Base-by-base conservation (phyloP, 1,140 invertebrate genomes). In the Uloborus diversus region DNA sequence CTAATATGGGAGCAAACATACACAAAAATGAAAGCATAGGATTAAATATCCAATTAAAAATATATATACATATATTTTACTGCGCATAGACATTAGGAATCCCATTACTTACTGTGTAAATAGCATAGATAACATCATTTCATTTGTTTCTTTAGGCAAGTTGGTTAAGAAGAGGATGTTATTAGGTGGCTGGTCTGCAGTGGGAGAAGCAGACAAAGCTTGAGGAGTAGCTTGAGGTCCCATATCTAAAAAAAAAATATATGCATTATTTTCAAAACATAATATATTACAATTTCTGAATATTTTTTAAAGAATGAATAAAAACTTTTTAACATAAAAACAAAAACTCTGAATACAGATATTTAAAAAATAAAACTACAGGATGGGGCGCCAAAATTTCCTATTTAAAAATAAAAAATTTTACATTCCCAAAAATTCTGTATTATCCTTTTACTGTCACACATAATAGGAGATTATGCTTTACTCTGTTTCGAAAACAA, bases 101-200 rank as follows among this genome's bases (percentile, higher is more conserved):
- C 28, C 13, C 17, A 47, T 20, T 57, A 92, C 93, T 89, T 90
- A 94, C 93, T 99, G 97, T 87, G 97, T 98, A 86, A 99, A 99
- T 81, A 99, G 89, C 94, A 99, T 98, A 57, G 95, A 97, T 80
- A 99, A 90, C 97, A 99, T 99, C 92, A 98, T 96, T 87, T 99
- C 96, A 85, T 94, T 99, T 0, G 97, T 98, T 85, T 99, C 97
- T 87, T 98, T 96, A 0, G 98, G 98, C 80, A 99, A 88, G 89
- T 99, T 99, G 47, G 97, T 99, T 42, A 99, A 90, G 92, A 99
- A 99, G 11, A 99, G 91, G 89, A 99, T 99, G 89, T 98, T 95
- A 88, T 99, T 98, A 13, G 96, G 96, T 51, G 96, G 97, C 86
- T 99, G 97, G 14, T 68, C 64, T 13, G 23, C 23, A 17, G 17